These are phyloP conservation scores for Bellardia bayeri DNA, from an alignment of 2,888 invertebrate genomes.

Conservation along the genomic window DNA sequence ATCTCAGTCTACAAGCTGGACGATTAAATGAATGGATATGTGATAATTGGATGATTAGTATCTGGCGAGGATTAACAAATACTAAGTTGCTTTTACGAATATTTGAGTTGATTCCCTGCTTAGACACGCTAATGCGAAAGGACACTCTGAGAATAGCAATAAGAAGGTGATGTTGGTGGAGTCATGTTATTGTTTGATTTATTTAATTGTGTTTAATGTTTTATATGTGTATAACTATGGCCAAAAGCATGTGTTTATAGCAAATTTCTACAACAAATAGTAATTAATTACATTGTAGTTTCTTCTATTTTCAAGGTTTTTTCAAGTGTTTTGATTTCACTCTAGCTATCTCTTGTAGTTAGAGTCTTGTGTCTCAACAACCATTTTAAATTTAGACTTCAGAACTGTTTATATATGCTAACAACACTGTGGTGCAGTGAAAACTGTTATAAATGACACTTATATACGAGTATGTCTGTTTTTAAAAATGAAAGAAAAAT, in stretches of 20 bases:
- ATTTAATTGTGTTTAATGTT: conserved; percentile 7
- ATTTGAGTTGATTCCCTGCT: conserved; percentile 28
- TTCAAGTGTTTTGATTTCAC: too few species aligned
- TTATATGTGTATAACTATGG: neutral
- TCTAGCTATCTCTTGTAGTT: too few species aligned
- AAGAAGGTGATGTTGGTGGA: neutral
- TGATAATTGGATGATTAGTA: conserved; percentile 82
- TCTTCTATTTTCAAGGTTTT: too few species aligned
- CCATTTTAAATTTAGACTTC: too few species aligned
- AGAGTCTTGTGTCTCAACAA: too few species aligned
- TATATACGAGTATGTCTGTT: too few species aligned
- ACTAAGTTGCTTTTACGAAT: conserved; percentile 10
- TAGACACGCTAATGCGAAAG: conserved; percentile 32
- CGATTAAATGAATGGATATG: conserved; percentile 76
- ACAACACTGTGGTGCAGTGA: too few species aligned
- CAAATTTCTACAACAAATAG: too few species aligned
- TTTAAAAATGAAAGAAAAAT: too few species aligned
- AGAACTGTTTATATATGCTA: too few species aligned
- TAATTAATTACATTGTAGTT: too few species aligned
- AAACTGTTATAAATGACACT: too few species aligned
- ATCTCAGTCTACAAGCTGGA: conserved; percentile 32
- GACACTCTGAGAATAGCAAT: conserved; percentile 49
- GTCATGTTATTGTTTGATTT: neutral
- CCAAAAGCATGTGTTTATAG: neutral
- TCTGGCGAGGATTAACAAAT: conserved; percentile 71